Evolutionary conservation across 2,888 invertebrate genomes (phyloP).

Genomic region (Conops quadrifasciatus): DNA sequence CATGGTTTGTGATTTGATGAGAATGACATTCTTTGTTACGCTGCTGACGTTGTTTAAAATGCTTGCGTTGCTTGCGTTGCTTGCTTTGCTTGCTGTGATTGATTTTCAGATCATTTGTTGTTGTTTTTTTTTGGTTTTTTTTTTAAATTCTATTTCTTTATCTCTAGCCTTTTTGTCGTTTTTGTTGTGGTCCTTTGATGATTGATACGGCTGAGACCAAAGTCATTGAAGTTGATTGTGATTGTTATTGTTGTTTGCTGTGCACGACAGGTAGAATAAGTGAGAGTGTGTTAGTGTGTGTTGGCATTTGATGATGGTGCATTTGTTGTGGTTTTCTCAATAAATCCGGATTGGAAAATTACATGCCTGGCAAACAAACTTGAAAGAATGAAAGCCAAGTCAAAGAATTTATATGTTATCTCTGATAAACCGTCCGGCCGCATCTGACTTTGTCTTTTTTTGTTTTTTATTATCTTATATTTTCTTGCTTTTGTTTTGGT

Average conservation of each 20-base stretch:
- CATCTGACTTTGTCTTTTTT: neutral
- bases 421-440: constrained; percentile 9
- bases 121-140: neutral
- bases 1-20: too few species aligned
- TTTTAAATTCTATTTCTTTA: neutral
- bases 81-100: neutral
- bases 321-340: constrained; percentile 37
- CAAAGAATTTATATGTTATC: constrained; percentile 24
- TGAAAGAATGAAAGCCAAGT: constrained; percentile 15
- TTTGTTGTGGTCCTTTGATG: neutral
- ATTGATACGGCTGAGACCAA: too few species aligned
- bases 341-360: constrained; percentile 38
- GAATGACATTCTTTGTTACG: neutral
- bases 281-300: neutral
- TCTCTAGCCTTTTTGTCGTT: neutral
- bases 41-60: neutral
- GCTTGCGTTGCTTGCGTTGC: too few species aligned
- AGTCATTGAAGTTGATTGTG: neutral
- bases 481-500: too few species aligned
- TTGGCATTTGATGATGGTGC: constrained; percentile 14
- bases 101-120: neutral
- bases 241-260: neutral
- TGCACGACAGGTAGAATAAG: neutral
- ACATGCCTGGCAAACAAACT: constrained; percentile 39
- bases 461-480: too few species aligned